phyloP scores from a whole-genome alignment of 2,797 vertebrate genomes.

The Rhabdomys pumilio region DNA sequence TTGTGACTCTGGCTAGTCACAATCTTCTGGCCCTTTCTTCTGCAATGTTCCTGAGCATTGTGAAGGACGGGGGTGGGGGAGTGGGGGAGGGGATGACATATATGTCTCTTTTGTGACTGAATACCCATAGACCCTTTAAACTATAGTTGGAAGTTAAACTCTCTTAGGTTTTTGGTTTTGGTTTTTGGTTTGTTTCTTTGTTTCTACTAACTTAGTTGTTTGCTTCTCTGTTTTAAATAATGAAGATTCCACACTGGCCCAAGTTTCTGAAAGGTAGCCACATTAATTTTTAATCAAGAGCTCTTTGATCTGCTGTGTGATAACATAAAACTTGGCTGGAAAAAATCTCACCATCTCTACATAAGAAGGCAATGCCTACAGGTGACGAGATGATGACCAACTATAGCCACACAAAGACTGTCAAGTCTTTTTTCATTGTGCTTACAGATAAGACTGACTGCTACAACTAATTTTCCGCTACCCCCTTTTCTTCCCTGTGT shows the following conservation, averaged over 20 bases:
- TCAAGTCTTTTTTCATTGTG: not conserved
- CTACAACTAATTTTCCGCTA: not conserved
- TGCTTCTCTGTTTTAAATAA: not conserved
- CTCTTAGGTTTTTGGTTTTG: not conserved
- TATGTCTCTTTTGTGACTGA: not conserved
- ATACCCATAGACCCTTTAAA: not conserved
- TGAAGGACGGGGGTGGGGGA: rapidly evolving
- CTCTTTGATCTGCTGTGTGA: not conserved
- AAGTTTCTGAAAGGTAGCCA: conserved; percentile 10
- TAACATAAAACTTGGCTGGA: not conserved
- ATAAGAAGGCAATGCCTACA: not conserved
- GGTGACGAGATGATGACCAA: not conserved
- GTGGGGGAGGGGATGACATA: too few relatives aligned
- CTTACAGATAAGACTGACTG: not conserved
- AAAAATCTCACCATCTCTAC: not conserved
- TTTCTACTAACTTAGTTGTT: not conserved
- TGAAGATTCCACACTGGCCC: not conserved
- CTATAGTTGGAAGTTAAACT: not conserved
- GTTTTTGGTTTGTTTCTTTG: not conserved
- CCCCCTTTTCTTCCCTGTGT: not conserved
- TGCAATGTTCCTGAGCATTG: not conserved
- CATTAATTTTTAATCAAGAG: conserved; percentile 14
- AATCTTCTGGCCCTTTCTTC: not conserved
- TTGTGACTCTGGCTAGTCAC: not conserved
- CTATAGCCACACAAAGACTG: not conserved